Percentiles rank a stretch among this genome's conserved stretches.
These are phyloP conservation scores for Hetaerina titia DNA, from an alignment of 2,888 invertebrate species.

Conservation along the genomic window DNA sequence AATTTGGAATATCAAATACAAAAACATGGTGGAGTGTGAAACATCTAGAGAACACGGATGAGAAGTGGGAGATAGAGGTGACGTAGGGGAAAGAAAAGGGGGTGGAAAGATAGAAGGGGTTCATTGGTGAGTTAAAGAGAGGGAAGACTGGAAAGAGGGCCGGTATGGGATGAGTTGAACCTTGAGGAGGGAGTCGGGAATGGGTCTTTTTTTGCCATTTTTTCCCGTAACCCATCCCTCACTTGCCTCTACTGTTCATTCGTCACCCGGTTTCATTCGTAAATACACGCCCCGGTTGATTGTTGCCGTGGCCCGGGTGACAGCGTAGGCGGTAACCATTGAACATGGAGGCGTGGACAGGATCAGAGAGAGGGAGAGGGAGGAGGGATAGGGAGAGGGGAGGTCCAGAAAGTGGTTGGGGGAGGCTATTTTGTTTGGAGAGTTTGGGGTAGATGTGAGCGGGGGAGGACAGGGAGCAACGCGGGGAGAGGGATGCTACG, in stretches of 20 bases:
- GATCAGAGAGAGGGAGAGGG: not conserved
- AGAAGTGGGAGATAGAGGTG: not conserved
- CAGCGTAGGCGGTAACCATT: conserved; percentile 1
- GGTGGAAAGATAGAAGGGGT: too few relatives aligned
- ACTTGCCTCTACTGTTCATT: not conserved
- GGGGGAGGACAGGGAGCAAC: not conserved
- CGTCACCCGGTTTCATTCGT: conserved; percentile 50
- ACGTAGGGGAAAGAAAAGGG: not conserved
- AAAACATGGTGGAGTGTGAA: conserved; percentile 17
- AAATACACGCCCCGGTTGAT: conserved; percentile 45
- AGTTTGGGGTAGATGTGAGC: not conserved
- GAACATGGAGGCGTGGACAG: conserved; percentile 27
- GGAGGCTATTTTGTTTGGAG: not conserved
- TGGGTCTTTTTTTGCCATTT: not conserved
- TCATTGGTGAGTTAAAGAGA: too few relatives aligned
- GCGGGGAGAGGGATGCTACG: not conserved
- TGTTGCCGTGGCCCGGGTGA: conserved; percentile 19
- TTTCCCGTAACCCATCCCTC: not conserved
- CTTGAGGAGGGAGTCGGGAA: not conserved
- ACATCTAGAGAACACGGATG: not conserved
- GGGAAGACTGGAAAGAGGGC: not conserved
- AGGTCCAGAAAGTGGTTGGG: not conserved
- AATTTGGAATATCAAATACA: not conserved
- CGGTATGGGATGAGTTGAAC: too few relatives aligned
- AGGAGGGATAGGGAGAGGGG: not conserved